phyloP scores from a whole-genome alignment of 2,888 invertebrate genomes.

The Eristalinus sepulchralis region DNA sequence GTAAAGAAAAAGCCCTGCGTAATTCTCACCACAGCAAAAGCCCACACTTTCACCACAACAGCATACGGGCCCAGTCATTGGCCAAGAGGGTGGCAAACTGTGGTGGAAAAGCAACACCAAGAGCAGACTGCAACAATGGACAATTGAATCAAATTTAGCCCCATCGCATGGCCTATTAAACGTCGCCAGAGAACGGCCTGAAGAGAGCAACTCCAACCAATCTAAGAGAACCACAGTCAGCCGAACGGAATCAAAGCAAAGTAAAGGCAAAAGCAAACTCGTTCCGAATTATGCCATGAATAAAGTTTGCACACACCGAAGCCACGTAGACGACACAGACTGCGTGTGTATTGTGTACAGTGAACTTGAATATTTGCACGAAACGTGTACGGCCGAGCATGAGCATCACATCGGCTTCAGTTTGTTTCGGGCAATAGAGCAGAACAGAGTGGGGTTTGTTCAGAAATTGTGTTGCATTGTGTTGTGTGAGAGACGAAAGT shows the following conservation, averaged over 20 bases:
- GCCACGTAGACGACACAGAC: not conserved
- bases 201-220: not conserved
- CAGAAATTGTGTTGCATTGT: conserved; percentile 6
- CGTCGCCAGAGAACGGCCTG: not conserved
- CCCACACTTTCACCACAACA: conserved; percentile 17
- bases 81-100: not conserved
- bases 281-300: conserved; percentile 9
- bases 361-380: conserved; percentile 66
- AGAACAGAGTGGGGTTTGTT: conserved; percentile 43
- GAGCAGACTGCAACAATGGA: not conserved
- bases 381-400: conserved; percentile 43
- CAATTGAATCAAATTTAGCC: conserved; percentile 4
- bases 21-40: too few relatives aligned
- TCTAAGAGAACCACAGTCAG: conserved; percentile 24
- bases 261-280: not conserved
- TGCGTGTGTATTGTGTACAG: conserved; percentile 2
- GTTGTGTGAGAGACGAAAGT: conserved; percentile 19
- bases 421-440: conserved; percentile 64
- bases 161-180: not conserved
- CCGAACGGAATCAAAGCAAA: not conserved
- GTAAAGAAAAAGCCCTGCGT: not conserved
- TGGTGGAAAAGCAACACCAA: not conserved
- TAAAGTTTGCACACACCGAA: conserved; percentile 23
- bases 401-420: conserved; percentile 34
- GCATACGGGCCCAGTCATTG: not conserved